Evolutionary conservation across 2,113 vertebrate species (phyloP).

Genomic region (Egretta garzetta): DNA sequence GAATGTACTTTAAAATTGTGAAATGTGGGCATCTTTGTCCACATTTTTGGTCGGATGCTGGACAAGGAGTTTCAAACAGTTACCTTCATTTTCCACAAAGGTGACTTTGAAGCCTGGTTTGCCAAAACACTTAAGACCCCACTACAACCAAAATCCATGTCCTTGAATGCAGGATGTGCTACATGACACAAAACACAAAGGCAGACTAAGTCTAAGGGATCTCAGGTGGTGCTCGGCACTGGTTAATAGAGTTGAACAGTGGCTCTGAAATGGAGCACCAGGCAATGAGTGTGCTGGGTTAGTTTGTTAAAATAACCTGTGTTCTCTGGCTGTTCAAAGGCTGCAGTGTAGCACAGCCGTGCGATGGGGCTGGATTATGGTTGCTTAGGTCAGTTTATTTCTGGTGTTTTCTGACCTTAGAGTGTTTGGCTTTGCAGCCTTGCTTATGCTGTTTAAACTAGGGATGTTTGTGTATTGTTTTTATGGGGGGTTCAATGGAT

Average conservation of each 20-base stretch:
- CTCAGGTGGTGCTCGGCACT: background rate
- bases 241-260: background rate
- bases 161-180: background rate
- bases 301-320: background rate
- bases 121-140: accelerated
- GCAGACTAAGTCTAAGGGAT: background rate
- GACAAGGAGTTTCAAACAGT: background rate
- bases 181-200: accelerated
- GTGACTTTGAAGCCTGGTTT: background rate
- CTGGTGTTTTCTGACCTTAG: background rate
- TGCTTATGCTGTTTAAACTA: background rate
- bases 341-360: background rate
- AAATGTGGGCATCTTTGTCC: background rate
- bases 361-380: background rate
- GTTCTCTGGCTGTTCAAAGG: background rate
- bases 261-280: background rate
- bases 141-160: too few relatives aligned
- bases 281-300: background rate
- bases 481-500: background rate
- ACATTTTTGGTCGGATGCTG: background rate
- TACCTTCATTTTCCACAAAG: background rate
- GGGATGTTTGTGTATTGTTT: background rate
- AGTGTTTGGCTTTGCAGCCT: background rate
- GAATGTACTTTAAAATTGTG: background rate
- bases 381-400: background rate